Evolutionary conservation across 2,113 vertebrate species (phyloP).

Genomic region (Nesoenas mayeri): DNA sequence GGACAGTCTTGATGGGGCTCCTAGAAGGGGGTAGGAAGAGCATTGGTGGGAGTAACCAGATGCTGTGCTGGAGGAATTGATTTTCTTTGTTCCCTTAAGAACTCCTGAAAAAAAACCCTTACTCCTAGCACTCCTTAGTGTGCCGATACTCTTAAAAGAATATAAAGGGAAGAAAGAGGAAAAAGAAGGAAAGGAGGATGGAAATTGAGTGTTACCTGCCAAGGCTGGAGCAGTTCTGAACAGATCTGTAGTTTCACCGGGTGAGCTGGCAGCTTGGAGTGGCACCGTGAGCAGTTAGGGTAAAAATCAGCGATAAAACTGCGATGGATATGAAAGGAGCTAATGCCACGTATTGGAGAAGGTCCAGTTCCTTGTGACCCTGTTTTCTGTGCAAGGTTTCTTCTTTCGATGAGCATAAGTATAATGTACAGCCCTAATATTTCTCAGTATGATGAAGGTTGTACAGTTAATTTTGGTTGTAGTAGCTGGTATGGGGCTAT

Average conservation of each 20-base stretch:
- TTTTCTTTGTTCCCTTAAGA: background rate
- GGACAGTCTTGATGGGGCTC: background rate
- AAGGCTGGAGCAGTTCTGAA: background rate
- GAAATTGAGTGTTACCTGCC: background rate
- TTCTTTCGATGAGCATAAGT: background rate
- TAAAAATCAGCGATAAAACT: background rate
- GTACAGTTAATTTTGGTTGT: background rate
- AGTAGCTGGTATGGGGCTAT: background rate
- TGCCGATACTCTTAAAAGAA: background rate
- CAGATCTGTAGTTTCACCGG: background rate
- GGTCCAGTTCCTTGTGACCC: background rate
- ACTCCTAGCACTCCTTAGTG: background rate
- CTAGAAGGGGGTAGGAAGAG: background rate
- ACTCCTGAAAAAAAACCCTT: background rate
- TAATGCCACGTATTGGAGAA: background rate
- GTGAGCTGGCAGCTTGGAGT: background rate
- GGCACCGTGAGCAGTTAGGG: background rate
- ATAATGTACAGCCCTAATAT: background rate
- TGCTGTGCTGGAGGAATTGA: background rate
- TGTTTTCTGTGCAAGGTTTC: background rate
- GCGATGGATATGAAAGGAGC: fast-evolving
- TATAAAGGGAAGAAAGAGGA: background rate
- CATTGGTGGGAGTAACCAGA: background rate
- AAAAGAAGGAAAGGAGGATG: background rate
- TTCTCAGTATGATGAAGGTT: background rate